Base-by-base conservation (phyloP, 2,888 invertebrate genomes). In the Macroteleia sp. region DNA sequence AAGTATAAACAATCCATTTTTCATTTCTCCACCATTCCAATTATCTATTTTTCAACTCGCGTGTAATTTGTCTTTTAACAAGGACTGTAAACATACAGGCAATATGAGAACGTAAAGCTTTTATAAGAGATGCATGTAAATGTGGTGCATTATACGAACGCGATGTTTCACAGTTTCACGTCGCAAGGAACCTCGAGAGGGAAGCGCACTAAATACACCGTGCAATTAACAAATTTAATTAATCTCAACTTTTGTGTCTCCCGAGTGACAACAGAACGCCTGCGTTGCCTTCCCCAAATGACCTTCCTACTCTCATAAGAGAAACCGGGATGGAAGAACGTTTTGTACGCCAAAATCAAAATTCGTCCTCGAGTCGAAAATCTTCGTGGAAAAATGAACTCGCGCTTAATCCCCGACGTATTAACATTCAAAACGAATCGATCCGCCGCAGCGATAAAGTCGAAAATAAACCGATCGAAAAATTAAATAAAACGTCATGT, bases 151-250 rank as follows among this genome's bases (percentile, higher is more conserved):
- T 66, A 61, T 54, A 61, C 42, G 10, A 44, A 59, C 54, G 54
- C 62, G 56, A 56, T 56, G 62, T 62, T 75, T 62, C 54, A 14
- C 48, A 46, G 54, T 75, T 75, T 46, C 50, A 48, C 48, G 28
- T 66, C 44, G 56, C 59, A 74, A 74, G 57, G 46, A 54, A 57
- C 42, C 59, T 70, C 61, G 41, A 62, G 57, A 48, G 52, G 46
- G 42, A 71, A 46, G 56, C 75, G 81, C 77, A 82, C 82, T 89
- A 89, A 90, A 88, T 88, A 86, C 88, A 87, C 86, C 87, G 87
- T 88, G 87, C 88, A 90, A 89, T 90, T 90, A 89, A 89, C 89
- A 83, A 89, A 90, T 90, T 89, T 89, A 89, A 91, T 90, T 90
- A 90, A 89, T 89, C 85, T 81, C 83, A 80, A 84, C 84, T 86